Conservation (phyloP, 2,888 invertebrate species). For the Alsophila aescularia region DNA sequence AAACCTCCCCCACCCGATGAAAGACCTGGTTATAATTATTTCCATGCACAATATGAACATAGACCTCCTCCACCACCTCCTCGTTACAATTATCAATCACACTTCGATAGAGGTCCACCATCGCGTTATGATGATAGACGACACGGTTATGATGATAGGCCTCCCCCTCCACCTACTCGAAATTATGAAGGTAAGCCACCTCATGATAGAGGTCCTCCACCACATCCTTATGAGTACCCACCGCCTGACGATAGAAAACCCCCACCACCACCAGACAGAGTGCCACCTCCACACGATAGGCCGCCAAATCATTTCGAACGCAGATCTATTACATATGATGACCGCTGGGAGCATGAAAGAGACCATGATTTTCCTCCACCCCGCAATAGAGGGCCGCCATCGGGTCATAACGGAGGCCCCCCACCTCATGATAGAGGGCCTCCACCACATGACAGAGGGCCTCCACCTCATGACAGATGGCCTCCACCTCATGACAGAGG, state of each 20-base stretch:
- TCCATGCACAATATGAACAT: background rate
- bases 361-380: background rate
- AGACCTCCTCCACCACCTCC: conserved; percentile 8
- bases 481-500: conserved; percentile 26
- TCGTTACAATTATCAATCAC: background rate
- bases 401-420: conserved; percentile 14
- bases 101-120: conserved; percentile 9
- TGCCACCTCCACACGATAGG: conserved; percentile 20
- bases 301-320: conserved; percentile 15
- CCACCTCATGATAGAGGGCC: conserved; percentile 17
- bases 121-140: conserved; percentile 20
- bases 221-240: conserved; percentile 8
- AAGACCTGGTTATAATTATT: background rate
- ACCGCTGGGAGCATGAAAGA: conserved; percentile 3
- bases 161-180: conserved; percentile 25
- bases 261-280: conserved; percentile 11
- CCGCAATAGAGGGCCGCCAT: conserved; percentile 10
- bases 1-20: conserved; percentile 6
- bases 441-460: conserved; percentile 11
- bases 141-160: conserved; percentile 11
- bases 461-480: conserved; percentile 24
- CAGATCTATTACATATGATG: conserved; percentile 6
- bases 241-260: conserved; percentile 5
- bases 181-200: conserved; percentile 19
- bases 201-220: conserved; percentile 28